A percentile compares a stretch with the other conserved stretches of the same genome.
Conservation (phyloP, 2,888 invertebrate species). For the Ecliptopera silaceata region DNA sequence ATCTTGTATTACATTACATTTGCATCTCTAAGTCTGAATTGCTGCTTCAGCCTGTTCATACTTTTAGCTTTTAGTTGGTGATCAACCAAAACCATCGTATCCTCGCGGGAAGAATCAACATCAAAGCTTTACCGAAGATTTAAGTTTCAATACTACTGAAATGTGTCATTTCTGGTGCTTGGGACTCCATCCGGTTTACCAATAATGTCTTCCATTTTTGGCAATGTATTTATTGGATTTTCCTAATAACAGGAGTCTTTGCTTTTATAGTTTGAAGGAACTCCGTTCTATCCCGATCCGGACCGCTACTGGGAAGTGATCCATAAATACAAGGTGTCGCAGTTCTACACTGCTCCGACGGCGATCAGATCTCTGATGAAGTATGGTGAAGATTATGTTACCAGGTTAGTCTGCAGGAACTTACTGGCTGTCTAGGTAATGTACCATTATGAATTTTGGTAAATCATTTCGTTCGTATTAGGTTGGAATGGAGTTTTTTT, state of each 20-base stretch:
- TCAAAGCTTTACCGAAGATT: too few species aligned
- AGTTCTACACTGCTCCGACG: constrained; percentile 99
- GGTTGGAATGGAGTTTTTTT: too few species aligned
- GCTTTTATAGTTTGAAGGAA: constrained; percentile 94
- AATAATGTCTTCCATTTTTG: background rate
- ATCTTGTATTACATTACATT: too few species aligned
- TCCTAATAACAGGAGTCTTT: background rate
- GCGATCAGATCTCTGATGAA: constrained; percentile 98
- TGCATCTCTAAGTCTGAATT: too few species aligned
- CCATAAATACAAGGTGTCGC: constrained; percentile 96
- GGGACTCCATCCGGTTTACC: background rate
- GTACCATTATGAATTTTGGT: too few species aligned
- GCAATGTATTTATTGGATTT: background rate
- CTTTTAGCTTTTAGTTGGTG: too few species aligned
- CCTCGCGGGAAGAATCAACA: too few species aligned
- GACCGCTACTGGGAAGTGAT: constrained; percentile 97
- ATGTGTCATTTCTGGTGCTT: background rate
- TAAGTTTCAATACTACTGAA: too few species aligned
- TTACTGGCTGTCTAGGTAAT: background rate
- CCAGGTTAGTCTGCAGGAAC: constrained; percentile 80
- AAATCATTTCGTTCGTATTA: too few species aligned
- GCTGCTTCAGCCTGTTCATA: too few species aligned
- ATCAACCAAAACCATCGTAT: too few species aligned
- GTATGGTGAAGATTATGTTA: constrained; percentile 86
- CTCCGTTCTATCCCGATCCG: constrained; percentile 96